phyloP scores from a whole-genome alignment of 1,140 invertebrate genomes.

The Conus ventricosus region DNA sequence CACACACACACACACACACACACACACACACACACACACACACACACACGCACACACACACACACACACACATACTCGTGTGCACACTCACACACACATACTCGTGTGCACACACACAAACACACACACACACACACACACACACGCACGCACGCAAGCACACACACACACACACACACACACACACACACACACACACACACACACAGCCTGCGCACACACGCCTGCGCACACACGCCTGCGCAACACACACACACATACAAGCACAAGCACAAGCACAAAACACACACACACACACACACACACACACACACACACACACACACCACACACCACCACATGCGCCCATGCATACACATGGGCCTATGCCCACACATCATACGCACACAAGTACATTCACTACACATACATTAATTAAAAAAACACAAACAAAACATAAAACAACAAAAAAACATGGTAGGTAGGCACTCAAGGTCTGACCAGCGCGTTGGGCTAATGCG shows the following conservation, averaged over 20 bases:
- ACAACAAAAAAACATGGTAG: no score
- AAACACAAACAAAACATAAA: no score
- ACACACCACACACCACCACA: background rate
- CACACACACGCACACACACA: background rate
- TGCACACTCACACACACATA: no score
- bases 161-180: background rate
- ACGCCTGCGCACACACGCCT: no score
- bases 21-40: background rate
- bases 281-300: slow-evolving; percentile 12
- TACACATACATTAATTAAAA: no score
- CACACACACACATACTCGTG: background rate
- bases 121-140: background rate
- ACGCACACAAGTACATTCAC: no score
- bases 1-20: background rate
- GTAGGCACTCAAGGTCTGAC: no score
- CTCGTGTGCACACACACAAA: no score
- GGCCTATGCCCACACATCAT: background rate
- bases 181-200: background rate
- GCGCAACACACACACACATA: background rate
- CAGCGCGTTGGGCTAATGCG: no score
- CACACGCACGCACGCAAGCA: background rate
- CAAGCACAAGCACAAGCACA: background rate
- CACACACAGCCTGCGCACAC: no score
- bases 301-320: slow-evolving; percentile 15
- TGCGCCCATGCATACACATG: background rate